Evolutionary conservation across 2,113 vertebrate genomes (phyloP).

Genomic region (Indicator indicator): DNA sequence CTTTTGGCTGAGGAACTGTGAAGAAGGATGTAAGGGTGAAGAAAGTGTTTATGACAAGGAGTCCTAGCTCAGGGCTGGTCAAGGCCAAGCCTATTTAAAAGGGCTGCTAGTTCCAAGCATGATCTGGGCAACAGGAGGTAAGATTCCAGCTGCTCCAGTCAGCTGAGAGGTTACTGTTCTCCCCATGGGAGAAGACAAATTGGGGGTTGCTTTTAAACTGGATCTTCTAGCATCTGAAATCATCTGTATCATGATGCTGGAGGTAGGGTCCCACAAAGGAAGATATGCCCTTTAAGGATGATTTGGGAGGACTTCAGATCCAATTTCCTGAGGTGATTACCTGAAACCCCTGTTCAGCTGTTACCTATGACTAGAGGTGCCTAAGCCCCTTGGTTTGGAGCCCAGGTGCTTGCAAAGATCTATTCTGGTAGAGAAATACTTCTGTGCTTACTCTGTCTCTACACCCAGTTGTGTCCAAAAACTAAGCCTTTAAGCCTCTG

Average conservation of each 20-base stretch:
- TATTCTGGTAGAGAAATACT: background rate
- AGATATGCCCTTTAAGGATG: background rate
- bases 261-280: background rate
- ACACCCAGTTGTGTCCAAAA: background rate
- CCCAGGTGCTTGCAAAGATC: background rate
- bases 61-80: background rate
- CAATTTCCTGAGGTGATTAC: rapidly evolving
- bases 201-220: background rate
- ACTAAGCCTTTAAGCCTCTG: background rate
- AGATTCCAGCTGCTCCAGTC: background rate
- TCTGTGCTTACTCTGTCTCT: background rate
- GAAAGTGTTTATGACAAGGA: rapidly evolving
- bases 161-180: background rate
- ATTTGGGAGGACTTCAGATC: background rate
- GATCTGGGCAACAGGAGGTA: background rate
- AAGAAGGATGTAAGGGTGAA: background rate
- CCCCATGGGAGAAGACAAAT: background rate
- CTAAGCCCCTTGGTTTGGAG: background rate
- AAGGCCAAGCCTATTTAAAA: background rate
- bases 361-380: background rate
- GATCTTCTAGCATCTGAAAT: background rate
- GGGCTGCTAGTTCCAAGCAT: background rate
- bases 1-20: background rate
- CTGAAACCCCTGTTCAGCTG: background rate
- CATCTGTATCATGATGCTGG: background rate